These are phyloP conservation scores for Frankliniella fusca DNA, from an alignment of 2,888 invertebrate species.

Conservation along the genomic window DNA sequence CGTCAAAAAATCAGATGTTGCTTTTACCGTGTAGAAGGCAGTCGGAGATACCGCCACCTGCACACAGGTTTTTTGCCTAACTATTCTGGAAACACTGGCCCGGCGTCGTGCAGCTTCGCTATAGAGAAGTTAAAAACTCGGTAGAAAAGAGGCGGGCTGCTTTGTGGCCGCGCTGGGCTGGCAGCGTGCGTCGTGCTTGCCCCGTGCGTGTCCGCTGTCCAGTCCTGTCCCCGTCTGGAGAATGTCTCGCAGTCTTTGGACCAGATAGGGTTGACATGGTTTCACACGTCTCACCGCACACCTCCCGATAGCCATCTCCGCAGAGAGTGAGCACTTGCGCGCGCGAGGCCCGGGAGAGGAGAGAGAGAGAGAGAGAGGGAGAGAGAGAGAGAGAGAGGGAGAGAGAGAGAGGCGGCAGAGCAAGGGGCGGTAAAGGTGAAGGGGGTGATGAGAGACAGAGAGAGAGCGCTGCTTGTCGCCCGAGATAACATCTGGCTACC, in stretches of 20 bases:
- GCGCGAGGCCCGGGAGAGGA: neutral
- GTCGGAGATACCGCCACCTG: no score
- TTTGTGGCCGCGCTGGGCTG: neutral
- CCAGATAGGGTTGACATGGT: conserved; percentile 19
- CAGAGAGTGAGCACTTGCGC: neutral
- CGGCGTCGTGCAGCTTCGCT: no score
- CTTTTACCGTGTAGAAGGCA: no score
- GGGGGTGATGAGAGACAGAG: neutral
- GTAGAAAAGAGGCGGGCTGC: no score
- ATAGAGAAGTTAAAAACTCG: no score
- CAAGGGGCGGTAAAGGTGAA: neutral
- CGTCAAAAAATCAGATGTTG: no score
- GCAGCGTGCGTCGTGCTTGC: neutral
- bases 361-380: neutral
- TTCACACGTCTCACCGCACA: neutral
- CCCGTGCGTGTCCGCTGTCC: neutral
- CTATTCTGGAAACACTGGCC: no score
- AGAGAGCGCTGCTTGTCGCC: neutral
- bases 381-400: neutral
- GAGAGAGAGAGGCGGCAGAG: neutral
- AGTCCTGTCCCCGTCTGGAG: neutral
- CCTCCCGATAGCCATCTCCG: neutral
- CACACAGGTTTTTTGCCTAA: no score
- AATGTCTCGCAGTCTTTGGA: neutral
- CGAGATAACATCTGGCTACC: conserved; percentile 21